These are phyloP conservation scores for Tapera naevia DNA, from an alignment of 2,797 vertebrate genomes.

Conservation along the genomic window DNA sequence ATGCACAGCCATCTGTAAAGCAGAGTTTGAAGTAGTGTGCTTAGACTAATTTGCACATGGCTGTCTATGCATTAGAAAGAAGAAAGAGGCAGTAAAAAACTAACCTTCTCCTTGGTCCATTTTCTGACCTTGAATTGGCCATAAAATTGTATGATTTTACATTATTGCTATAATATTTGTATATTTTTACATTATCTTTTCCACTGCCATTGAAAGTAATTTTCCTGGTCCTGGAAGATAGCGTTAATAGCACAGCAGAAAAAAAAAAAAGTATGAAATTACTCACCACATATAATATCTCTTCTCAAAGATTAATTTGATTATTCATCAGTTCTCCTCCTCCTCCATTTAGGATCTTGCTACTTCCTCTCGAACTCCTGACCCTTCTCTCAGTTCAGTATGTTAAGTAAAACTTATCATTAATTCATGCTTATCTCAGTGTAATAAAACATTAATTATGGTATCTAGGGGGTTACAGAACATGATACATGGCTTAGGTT, in stretches of 20 bases:
- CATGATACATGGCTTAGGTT: neutral
- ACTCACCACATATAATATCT: neutral
- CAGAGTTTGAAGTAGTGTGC: neutral
- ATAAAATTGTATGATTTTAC: neutral
- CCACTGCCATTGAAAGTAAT: neutral
- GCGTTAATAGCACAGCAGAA: neutral
- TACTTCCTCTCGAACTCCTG: neutral
- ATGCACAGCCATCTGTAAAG: neutral
- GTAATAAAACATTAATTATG: constrained; percentile 52
- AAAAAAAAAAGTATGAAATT: neutral
- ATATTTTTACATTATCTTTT: constrained; percentile 4
- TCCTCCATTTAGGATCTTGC: neutral
- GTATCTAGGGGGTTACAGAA: neutral
- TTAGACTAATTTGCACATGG: neutral
- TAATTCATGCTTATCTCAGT: constrained; percentile 14
- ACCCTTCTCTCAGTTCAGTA: neutral
- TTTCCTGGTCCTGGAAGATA: neutral
- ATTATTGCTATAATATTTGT: neutral
- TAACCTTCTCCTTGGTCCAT: neutral
- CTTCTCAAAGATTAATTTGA: neutral
- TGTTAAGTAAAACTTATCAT: constrained; percentile 42
- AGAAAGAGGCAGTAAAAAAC: neutral
- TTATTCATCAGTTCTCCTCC: neutral
- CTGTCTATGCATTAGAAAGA: neutral
- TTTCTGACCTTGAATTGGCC: constrained; percentile 4